These are phyloP conservation scores for Protomyctophum bolini DNA, from an alignment of 2,113 vertebrate genomes.

Conservation along the genomic window DNA sequence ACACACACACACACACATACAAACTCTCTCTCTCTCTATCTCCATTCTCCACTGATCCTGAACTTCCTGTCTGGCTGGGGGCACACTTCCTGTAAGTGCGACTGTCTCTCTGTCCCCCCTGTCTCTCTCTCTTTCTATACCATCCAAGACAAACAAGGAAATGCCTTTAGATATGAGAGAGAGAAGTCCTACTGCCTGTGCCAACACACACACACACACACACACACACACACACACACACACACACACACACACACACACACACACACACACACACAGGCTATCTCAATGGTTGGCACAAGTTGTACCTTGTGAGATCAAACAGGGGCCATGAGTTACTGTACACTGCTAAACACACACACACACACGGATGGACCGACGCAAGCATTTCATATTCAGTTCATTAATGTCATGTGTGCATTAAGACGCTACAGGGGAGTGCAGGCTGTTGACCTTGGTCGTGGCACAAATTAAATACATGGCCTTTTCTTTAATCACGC, in stretches of 20 bases:
- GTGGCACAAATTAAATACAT: too few relatives aligned
- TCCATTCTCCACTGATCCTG: slow-evolving; percentile 40
- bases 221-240: slow-evolving; percentile 17
- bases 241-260: background rate
- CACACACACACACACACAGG: too few relatives aligned
- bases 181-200: background rate
- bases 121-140: slow-evolving; percentile 3
- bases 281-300: background rate
- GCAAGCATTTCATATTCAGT: too few relatives aligned
- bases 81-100: slow-evolving; percentile 10
- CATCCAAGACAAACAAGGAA: slow-evolving; percentile 1
- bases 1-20: too few relatives aligned
- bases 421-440: too few relatives aligned
- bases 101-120: slow-evolving; percentile 13
- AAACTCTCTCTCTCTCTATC: slow-evolving; percentile 37
- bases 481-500: too few relatives aligned
- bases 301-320: too few relatives aligned
- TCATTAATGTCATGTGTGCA: too few relatives aligned
- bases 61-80: slow-evolving; percentile 50
- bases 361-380: too few relatives aligned
- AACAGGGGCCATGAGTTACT: too few relatives aligned
- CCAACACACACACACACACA: slow-evolving; percentile 39
- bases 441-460: too few relatives aligned
- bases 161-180: slow-evolving; percentile 14
- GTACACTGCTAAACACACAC: too few relatives aligned